Evolutionary conservation across 2,888 invertebrate species (phyloP).

Genomic region (Epistrophe grossulariae): DNA sequence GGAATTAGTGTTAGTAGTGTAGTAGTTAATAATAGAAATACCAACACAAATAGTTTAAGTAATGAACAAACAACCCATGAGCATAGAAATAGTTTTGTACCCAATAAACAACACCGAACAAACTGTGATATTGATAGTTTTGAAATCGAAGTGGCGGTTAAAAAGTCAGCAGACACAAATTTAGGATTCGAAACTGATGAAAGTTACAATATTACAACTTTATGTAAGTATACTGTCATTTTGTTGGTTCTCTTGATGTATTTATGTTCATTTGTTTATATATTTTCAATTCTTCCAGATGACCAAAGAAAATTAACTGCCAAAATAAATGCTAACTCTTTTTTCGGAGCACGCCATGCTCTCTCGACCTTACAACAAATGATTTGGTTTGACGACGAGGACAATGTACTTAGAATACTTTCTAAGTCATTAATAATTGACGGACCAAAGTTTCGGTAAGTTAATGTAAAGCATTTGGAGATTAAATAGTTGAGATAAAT

Average conservation of each 20-base stretch:
- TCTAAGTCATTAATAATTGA: constrained; percentile 89
- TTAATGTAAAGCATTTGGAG: not conserved
- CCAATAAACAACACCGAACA: constrained; percentile 70
- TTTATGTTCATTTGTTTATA: not conserved
- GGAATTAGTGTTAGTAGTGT: constrained; percentile 46
- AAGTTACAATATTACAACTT: constrained; percentile 88
- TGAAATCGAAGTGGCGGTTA: constrained; percentile 84
- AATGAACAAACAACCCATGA: constrained; percentile 64
- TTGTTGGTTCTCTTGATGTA: not conserved
- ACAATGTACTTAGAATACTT: constrained; percentile 86
- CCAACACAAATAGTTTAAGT: constrained; percentile 52
- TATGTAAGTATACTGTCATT: constrained; percentile 81
- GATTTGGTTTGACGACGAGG: constrained; percentile 91
- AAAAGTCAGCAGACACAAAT: constrained; percentile 85
- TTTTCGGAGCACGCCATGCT: constrained; percentile 91
- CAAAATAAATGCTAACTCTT: constrained; percentile 88
- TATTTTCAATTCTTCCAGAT: constrained; percentile 75
- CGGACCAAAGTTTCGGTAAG: constrained; percentile 87
- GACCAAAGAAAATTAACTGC: constrained; percentile 84
- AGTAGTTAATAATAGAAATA: constrained; percentile 56
- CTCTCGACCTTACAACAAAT: constrained; percentile 92
- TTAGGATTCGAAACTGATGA: constrained; percentile 89
- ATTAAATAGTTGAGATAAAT: not conserved
- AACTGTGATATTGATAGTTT: constrained; percentile 81
- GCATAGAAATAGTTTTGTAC: constrained; percentile 73